Evolutionary conservation across 2,888 invertebrate species (phyloP).

Genomic region (Hyposoter dolosus): DNA sequence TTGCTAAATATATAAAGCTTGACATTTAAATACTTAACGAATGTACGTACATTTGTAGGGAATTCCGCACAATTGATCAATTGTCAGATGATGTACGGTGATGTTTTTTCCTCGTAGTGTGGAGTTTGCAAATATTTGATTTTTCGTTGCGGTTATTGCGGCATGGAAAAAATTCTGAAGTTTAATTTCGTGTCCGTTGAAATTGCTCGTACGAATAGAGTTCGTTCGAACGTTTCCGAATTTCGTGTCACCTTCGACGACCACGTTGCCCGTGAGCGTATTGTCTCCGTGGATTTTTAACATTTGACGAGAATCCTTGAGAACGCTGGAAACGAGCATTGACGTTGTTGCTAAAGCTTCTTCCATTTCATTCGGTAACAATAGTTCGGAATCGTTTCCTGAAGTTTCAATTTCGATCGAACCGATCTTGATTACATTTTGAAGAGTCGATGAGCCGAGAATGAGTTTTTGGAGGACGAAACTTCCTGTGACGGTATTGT

Average conservation of each 20-base stretch:
- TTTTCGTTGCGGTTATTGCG: conserved; percentile 52
- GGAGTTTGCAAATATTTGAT: conserved; percentile 63
- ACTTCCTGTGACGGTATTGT: conserved; percentile 62
- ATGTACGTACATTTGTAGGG: conserved; percentile 72
- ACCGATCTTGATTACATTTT: conserved; percentile 33
- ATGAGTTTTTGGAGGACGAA: conserved; percentile 70
- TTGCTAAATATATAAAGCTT: not conserved
- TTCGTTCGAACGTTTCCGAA: conserved; percentile 74
- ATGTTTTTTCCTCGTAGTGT: conserved; percentile 71
- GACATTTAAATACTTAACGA: not conserved
- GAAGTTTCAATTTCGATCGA: not conserved
- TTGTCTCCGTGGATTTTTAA: conserved; percentile 28
- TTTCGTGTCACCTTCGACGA: conserved; percentile 71
- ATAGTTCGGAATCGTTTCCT: conserved; percentile 9
- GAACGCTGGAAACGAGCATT: conserved; percentile 7
- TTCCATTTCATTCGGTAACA: conserved; percentile 40
- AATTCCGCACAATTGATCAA: conserved; percentile 78
- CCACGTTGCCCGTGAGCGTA: conserved; percentile 66
- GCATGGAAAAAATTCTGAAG: conserved; percentile 33
- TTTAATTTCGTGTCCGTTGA: conserved; percentile 71
- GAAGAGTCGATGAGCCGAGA: conserved; percentile 65
- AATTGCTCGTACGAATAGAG: conserved; percentile 67
- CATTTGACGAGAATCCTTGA: conserved; percentile 36
- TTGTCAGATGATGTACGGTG: conserved; percentile 72
- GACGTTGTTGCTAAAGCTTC: not conserved